Base-by-base conservation (phyloP, 1,140 invertebrate genomes). In the Meloidogyne floridensis region DNA sequence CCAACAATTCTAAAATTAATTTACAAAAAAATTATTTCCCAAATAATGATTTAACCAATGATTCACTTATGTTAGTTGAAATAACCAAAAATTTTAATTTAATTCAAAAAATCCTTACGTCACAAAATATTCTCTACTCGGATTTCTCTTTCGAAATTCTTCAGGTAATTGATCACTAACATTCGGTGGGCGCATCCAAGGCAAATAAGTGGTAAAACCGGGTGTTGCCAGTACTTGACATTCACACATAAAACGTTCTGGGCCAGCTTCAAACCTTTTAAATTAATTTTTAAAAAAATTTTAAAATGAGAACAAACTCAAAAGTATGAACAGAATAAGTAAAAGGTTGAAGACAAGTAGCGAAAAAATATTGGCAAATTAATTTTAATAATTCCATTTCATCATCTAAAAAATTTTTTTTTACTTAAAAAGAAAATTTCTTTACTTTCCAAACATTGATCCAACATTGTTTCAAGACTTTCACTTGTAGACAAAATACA, bases 131-230 rank as follows among this genome's bases (percentile, higher is more conserved):
- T 65, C 59, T n/a, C 59, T 15, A 65, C 59, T 65, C 6, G 59
- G 59, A 65, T 65, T 65, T 65, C n/a, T 65, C 59, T 65, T 65
- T 65, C 59, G n/a, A 65, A 65, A 65, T 65, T 65, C 59, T n/a
- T 65, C 59, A n/a, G 59, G 59, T 6, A 65, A 65, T n/a, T 65
- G 59, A 65, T 65, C 59, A 65, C 15, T 65, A 65, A 65, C 10
- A 65, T 65, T 65, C 5, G 15, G 15, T 65, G 59, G 59, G 7
- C 59, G 59, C 59, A 65, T 65, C 59, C 59, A 65, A 65, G 59
- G 59, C 15, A 65, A 65, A 18, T 65, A n/a, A n/a, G n/a, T 65
- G 4, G 59, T 65, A 65, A 65, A 65, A n/a, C 59, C 59, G 7
- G 59, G 59, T n/a, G 59, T 65, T 65, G 59, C 59, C n/a, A 65